phyloP scores from a whole-genome alignment of 1,140 invertebrate species.

The Megalopta genalis region DNA sequence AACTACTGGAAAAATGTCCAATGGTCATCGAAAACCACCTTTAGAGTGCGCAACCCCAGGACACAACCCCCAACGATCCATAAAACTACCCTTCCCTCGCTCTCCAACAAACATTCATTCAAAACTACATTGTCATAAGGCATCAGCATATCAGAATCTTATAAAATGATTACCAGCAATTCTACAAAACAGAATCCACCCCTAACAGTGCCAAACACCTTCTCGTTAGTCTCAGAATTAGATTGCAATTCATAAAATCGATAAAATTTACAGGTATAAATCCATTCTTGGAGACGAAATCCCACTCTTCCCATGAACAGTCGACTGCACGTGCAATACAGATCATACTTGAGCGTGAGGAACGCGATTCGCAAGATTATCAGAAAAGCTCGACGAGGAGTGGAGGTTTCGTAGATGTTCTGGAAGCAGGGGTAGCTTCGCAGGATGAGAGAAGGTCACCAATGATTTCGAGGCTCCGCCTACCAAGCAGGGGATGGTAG shows the following conservation, averaged over 20 bases:
- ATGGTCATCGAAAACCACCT: not conserved
- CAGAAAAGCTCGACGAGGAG: conserved; percentile 2
- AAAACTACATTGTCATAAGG: not conserved
- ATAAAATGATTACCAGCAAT: too few species aligned
- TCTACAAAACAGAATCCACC: too few species aligned
- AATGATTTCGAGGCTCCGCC: conserved; percentile 68
- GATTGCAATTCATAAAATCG: not conserved
- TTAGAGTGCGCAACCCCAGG: too few species aligned
- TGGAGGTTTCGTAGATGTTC: conserved; percentile 36
- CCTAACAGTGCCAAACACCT: too few species aligned
- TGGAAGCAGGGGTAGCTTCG: not conserved
- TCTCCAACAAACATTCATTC: not conserved
- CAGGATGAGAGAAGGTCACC: conserved; percentile 47
- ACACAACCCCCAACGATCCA: too few species aligned
- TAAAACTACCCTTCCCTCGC: not conserved
- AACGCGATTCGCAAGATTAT: conserved; percentile 30
- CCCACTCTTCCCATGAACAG: not conserved
- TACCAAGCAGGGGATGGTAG: conserved; percentile 54
- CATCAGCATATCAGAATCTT: too few species aligned
- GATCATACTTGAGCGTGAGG: not conserved
- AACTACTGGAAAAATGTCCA: not conserved
- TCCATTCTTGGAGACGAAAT: not conserved
- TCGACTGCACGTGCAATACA: not conserved
- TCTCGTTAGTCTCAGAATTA: too few species aligned
- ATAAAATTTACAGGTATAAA: not conserved